Percentiles rank a stretch among this genome's conserved stretches.
These are phyloP conservation scores for Marisa cornuarietis DNA, from an alignment of 1,140 invertebrate species.

Conservation along the genomic window DNA sequence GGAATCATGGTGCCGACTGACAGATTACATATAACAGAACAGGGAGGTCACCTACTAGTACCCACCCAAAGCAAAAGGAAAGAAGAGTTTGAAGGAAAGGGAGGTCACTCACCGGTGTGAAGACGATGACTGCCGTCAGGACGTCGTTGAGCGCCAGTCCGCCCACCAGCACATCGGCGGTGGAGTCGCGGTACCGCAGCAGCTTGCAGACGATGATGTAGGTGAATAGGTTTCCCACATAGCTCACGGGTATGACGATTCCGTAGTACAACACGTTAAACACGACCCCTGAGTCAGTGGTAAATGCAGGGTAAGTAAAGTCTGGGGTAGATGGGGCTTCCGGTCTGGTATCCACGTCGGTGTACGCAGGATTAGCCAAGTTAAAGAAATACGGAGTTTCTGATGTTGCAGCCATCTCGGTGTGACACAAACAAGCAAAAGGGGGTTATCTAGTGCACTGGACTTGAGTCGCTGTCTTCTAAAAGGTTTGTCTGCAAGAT, in stretches of 20 bases:
- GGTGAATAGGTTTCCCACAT: constrained; percentile 29
- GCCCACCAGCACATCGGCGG: constrained; percentile 19
- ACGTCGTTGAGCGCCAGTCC: constrained; percentile 27
- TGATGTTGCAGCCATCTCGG: too few species aligned
- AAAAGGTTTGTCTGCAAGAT: too few species aligned
- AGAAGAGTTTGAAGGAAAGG: background rate
- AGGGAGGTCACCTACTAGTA: too few species aligned
- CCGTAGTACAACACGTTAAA: constrained; percentile 25
- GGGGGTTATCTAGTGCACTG: too few species aligned
- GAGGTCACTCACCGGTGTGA: constrained; percentile 13
- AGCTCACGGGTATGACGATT: constrained; percentile 14
- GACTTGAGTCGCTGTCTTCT: too few species aligned
- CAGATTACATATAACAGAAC: too few species aligned
- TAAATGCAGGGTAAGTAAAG: background rate
- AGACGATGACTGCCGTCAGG: constrained; percentile 24
- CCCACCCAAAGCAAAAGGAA: too few species aligned
- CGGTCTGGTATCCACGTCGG: too few species aligned
- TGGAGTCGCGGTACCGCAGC: constrained; percentile 23
- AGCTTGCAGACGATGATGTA: constrained; percentile 31
- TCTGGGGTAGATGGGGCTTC: background rate
- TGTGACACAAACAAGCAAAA: too few species aligned
- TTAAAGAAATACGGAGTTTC: too few species aligned
- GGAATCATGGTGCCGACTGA: too few species aligned
- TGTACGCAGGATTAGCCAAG: too few species aligned
- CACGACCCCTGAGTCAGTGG: background rate